A percentile compares a stretch with the other conserved stretches of the same genome.
Conservation (phyloP, 1,140 invertebrate genomes). For the Planococcus citri region DNA sequence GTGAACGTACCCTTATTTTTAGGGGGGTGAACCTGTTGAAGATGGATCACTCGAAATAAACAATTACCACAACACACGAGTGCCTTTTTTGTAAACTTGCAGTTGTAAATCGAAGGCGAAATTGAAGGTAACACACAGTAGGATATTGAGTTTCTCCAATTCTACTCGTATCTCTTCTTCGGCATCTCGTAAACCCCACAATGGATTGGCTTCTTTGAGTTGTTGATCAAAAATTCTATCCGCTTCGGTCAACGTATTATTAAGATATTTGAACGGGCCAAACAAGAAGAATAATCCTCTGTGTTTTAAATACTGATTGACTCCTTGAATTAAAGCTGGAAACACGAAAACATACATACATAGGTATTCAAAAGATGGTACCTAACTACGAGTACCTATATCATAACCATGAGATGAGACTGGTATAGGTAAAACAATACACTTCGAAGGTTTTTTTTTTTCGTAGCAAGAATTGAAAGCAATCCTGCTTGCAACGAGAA, state of each 20-base stretch:
- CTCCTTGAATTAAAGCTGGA: background rate
- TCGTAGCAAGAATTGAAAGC: no score
- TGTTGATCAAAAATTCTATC: background rate
- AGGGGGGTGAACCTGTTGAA: no score
- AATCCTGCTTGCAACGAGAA: no score
- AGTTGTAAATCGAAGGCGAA: background rate
- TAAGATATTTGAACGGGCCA: background rate
- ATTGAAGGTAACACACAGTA: background rate
- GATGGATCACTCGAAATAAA: no score
- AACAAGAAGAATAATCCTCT: background rate
- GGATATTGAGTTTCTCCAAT: background rate
- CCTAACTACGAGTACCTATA: no score
- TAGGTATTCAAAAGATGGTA: no score
- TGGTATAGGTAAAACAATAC: no score
- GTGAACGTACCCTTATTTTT: no score
- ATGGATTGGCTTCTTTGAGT: background rate
- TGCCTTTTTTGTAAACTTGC: background rate
- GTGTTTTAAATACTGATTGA: background rate
- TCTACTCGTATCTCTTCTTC: background rate
- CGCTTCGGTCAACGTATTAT: background rate
- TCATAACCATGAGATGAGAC: no score
- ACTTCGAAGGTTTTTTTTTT: no score
- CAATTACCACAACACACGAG: background rate
- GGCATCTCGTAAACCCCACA: background rate
- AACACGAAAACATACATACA: background rate